Conservation (phyloP, 2,797 vertebrate genomes). For the Syngnathus rostellatus region DNA sequence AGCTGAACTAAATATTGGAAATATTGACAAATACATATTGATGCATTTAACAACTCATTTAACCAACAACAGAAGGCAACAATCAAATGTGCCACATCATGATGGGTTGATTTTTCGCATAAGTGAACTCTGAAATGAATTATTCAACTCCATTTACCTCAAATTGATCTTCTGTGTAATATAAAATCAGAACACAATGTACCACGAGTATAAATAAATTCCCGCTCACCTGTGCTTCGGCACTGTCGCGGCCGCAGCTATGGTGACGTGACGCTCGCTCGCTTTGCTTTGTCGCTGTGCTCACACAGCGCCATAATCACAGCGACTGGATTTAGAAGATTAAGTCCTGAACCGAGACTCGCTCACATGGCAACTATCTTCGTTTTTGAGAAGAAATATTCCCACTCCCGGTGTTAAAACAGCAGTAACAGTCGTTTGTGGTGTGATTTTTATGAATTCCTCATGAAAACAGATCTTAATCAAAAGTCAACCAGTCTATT, state of each 20-base stretch:
- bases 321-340: slow-evolving; percentile 59
- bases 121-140: too few species aligned
- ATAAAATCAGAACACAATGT: too few species aligned
- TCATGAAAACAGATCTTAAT: not conserved
- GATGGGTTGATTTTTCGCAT: too few species aligned
- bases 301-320: slow-evolving; percentile 40
- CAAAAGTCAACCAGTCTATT: not conserved
- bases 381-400: too few species aligned
- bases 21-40: not conserved
- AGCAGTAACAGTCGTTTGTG: not conserved
- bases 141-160: too few species aligned
- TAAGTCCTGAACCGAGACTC: slow-evolving; percentile 39
- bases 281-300: slow-evolving; percentile 16
- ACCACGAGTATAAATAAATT: not conserved
- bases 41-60: not conserved
- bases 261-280: not conserved
- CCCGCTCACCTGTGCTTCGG: slow-evolving; percentile 5
- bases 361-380: slow-evolving; percentile 21
- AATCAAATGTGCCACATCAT: too few species aligned
- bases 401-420: too few species aligned
- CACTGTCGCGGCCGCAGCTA: slow-evolving; percentile 11
- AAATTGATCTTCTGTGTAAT: too few species aligned
- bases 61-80: too few species aligned
- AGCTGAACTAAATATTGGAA: not conserved
- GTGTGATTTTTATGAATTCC: not conserved